Conservation (phyloP, 2,888 invertebrate species). For the Thereva unica region DNA sequence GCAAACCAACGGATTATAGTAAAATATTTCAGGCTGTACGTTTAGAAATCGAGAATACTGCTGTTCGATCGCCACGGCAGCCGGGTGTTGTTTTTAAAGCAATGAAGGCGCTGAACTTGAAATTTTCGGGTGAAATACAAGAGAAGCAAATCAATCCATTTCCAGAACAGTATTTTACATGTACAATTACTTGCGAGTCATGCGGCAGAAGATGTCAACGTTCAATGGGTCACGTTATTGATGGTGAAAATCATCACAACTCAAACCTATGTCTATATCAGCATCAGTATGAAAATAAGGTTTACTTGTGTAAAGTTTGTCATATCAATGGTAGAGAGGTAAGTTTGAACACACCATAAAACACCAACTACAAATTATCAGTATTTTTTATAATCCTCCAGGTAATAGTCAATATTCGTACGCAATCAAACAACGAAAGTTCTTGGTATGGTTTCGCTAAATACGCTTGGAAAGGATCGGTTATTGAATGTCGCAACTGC, state of each 20-base stretch:
- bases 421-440: conserved; percentile 53
- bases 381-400: conserved; percentile 20
- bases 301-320: conserved; percentile 68
- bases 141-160: conserved; percentile 67
- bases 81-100: conserved; percentile 70
- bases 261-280: conserved; percentile 64
- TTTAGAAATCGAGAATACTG: conserved; percentile 68
- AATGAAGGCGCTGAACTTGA: conserved; percentile 74
- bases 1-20: conserved; percentile 65
- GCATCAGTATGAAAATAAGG: conserved; percentile 74
- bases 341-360: conserved; percentile 36
- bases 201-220: conserved; percentile 67
- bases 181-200: conserved; percentile 70
- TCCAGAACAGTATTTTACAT: conserved; percentile 80
- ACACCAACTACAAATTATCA: neutral
- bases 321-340: conserved; percentile 63
- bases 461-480: conserved; percentile 78
- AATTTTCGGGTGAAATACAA: conserved; percentile 71
- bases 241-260: conserved; percentile 64
- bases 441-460: conserved; percentile 72
- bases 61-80: conserved; percentile 70
- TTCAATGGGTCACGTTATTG: conserved; percentile 70
- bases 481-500: conserved; percentile 74
- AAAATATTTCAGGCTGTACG: conserved; percentile 64
- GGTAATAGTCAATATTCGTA: conserved; percentile 50